Percentiles rank a stretch among this genome's conserved stretches.
Evolutionary conservation across 2,797 vertebrate species (phyloP).

Genomic region (Poeciliopsis turneri): DNA sequence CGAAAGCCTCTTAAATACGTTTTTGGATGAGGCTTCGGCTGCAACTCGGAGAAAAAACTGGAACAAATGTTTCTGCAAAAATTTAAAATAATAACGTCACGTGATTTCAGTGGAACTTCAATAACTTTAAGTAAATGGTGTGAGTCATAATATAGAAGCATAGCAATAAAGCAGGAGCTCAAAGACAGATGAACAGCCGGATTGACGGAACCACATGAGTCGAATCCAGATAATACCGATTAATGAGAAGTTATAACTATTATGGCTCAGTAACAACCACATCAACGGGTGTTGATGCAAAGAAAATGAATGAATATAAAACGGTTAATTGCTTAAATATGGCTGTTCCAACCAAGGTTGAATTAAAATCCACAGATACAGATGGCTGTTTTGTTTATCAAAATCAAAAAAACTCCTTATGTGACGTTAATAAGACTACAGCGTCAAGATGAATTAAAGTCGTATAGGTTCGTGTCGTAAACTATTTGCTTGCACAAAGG

Average conservation of each 20-base stretch:
- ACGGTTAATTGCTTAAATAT: neutral
- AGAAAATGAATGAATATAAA: neutral
- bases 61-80: constrained; percentile 12
- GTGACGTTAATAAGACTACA: neutral
- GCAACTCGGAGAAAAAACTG: constrained; percentile 13
- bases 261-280: neutral
- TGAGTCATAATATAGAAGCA: constrained; percentile 11
- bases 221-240: neutral
- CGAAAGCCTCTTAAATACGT: constrained; percentile 50
- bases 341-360: neutral
- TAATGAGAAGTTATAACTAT: neutral
- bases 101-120: constrained; percentile 39
- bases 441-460: neutral
- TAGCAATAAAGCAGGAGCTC: neutral
- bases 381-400: neutral
- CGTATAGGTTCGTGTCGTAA: neutral
- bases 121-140: constrained; percentile 33
- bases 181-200: no score
- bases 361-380: neutral
- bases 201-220: neutral
- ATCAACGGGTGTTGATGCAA: neutral
- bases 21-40: neutral
- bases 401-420: neutral
- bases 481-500: constrained; percentile 1
- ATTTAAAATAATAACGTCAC: constrained; percentile 26